These are phyloP conservation scores for Ophiothrix spiculata DNA, from an alignment of 35 echinoderm and acorn worm species.

Conservation along the genomic window DNA sequence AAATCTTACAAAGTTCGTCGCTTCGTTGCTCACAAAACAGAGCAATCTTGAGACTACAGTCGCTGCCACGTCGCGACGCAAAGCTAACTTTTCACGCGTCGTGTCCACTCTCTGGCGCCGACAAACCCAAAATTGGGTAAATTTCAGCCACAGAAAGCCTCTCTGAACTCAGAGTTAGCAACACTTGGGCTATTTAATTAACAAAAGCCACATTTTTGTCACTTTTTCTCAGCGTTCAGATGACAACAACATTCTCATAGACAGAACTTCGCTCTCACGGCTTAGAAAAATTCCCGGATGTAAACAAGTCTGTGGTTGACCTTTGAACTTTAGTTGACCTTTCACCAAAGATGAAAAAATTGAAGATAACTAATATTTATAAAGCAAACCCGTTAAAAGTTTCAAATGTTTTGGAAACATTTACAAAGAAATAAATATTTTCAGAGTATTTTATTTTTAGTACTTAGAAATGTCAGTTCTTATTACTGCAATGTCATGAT, in stretches of 20 bases:
- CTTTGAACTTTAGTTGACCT: not conserved
- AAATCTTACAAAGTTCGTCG: not conserved
- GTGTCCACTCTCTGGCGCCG: not conserved
- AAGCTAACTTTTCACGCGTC: not conserved
- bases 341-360: not conserved
- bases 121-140: not conserved
- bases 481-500: too few relatives aligned
- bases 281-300: not conserved
- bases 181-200: not conserved
- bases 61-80: not conserved
- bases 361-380: too few relatives aligned
- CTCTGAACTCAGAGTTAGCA: not conserved
- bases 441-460: too few relatives aligned
- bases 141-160: not conserved
- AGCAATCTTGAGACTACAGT: not conserved
- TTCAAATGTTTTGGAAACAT: too few relatives aligned
- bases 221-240: not conserved
- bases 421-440: too few relatives aligned
- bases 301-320: not conserved
- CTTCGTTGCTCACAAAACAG: not conserved
- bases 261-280: not conserved
- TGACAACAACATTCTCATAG: not conserved
- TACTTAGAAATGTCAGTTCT: too few relatives aligned
- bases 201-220: not conserved
- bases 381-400: too few relatives aligned